Percentiles rank a stretch among this genome's conserved stretches.
These are phyloP conservation scores for Hapalemur alaotrensis DNA, from an alignment of 2,797 vertebrate genomes.

Conservation along the genomic window DNA sequence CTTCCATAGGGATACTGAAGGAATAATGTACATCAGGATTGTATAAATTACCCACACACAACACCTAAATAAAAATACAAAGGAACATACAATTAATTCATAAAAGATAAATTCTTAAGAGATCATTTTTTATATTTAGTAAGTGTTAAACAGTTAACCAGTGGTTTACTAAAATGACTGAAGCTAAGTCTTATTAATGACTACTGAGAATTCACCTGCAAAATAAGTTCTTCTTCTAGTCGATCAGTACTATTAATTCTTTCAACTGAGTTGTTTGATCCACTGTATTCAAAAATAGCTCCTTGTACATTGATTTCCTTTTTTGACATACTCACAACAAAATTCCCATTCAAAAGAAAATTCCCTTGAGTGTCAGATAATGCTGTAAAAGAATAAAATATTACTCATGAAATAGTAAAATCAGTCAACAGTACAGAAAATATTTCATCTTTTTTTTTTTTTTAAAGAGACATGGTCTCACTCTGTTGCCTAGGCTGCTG, in stretches of 20 bases:
- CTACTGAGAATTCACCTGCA: conserved; percentile 89
- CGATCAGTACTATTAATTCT: conserved; percentile 96
- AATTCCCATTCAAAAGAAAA: conserved; percentile 96
- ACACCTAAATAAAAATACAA: conserved; percentile 89
- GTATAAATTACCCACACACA: conserved; percentile 97
- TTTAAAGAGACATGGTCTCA: background rate
- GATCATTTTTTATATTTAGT: background rate
- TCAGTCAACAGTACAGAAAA: background rate
- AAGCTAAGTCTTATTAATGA: background rate
- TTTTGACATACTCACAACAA: conserved; percentile 98
- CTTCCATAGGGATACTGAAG: conserved; percentile 94
- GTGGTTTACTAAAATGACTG: background rate
- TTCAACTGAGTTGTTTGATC: conserved; percentile 94
- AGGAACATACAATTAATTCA: conserved; percentile 68
- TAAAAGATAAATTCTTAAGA: background rate
- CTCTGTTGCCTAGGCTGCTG: background rate
- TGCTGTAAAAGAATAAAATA: conserved; percentile 85
- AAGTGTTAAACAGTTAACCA: background rate
- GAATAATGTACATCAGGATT: conserved; percentile 96
- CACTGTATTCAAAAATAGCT: conserved; percentile 94
- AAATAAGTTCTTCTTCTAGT: conserved; percentile 91
- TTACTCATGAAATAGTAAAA: conserved; percentile 39
- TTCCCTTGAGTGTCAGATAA: conserved; percentile 94
- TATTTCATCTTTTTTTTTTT: background rate
- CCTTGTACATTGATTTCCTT: conserved; percentile 94